A percentile compares a stretch with the other conserved stretches of the same genome.
phyloP scores from a whole-genome alignment of 2,797 vertebrate genomes.

The Enoplosus armatus region DNA sequence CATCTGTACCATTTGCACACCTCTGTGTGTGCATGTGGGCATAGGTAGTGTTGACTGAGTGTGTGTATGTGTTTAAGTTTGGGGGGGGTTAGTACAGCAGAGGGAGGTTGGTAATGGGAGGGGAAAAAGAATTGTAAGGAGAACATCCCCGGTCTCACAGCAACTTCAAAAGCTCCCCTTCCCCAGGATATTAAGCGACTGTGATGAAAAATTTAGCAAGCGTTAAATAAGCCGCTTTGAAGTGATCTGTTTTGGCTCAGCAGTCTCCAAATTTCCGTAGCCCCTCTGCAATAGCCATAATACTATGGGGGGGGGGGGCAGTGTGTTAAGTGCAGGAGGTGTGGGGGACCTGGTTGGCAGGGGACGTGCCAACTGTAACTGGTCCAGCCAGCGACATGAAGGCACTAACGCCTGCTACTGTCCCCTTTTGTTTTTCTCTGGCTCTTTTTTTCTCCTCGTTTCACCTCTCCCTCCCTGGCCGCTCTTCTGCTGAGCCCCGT shows the following conservation, averaged over 20 bases:
- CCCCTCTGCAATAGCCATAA: slow-evolving; percentile 81
- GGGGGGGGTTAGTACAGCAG: slow-evolving; percentile 66
- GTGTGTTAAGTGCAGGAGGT: slow-evolving; percentile 73
- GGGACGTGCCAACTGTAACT: slow-evolving; percentile 65
- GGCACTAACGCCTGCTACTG: slow-evolving; percentile 31
- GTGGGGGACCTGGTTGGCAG: slow-evolving; percentile 63
- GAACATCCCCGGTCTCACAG: slow-evolving; percentile 87
- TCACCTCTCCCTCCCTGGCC: slow-evolving; percentile 53
- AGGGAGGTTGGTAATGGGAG: slow-evolving; percentile 75
- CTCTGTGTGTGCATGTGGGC: slow-evolving; percentile 30
- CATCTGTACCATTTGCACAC: slow-evolving; percentile 21
- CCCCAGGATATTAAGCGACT: slow-evolving; percentile 92
- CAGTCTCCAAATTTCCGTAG: slow-evolving; percentile 88
- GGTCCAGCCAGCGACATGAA: slow-evolving; percentile 61
- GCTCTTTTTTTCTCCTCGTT: slow-evolving; percentile 52
- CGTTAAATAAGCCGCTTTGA: slow-evolving; percentile 92
- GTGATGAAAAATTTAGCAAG: slow-evolving; percentile 92
- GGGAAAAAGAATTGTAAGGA: slow-evolving; percentile 83
- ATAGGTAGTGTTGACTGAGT: slow-evolving; percentile 37
- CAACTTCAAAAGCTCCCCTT: slow-evolving; percentile 90
- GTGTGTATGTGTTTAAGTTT: slow-evolving; percentile 70
- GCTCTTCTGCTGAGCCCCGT: slow-evolving; percentile 49
- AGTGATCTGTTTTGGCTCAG: slow-evolving; percentile 91
- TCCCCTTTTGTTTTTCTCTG: slow-evolving; percentile 46
- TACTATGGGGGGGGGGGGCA: slow-evolving; percentile 50